phyloP scores from a whole-genome alignment of 1,140 invertebrate species.

The Drosophila tani region DNA sequence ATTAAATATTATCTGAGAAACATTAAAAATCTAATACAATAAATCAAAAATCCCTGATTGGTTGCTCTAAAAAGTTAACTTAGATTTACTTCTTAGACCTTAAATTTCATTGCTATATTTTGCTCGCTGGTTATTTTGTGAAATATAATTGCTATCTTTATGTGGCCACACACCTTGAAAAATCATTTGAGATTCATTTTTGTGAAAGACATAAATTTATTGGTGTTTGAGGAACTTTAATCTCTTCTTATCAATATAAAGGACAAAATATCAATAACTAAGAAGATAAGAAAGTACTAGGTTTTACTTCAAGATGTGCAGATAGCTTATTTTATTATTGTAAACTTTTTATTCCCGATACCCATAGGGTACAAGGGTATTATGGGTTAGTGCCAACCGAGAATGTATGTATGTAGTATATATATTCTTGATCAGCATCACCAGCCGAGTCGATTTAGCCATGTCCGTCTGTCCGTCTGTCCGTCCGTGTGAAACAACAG shows the following conservation, averaged over 20 bases:
- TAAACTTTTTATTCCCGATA: too few species aligned
- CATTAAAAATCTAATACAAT: too few species aligned
- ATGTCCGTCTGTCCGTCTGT: too few species aligned
- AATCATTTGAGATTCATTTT: not conserved
- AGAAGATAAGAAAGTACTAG: not conserved
- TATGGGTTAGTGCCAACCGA: too few species aligned
- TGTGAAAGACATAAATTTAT: not conserved
- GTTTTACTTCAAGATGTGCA: not conserved
- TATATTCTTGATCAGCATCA: too few species aligned
- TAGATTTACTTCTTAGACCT: not conserved
- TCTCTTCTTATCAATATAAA: not conserved
- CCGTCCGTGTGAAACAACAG: too few species aligned
- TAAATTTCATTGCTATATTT: not conserved
- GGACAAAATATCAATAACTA: not conserved
- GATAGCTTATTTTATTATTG: not conserved
- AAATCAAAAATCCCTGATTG: too few species aligned
- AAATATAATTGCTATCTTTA: constrained; percentile 1
- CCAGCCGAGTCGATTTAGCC: too few species aligned
- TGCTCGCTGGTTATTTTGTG: not conserved
- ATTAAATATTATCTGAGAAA: too few species aligned
- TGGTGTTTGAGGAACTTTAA: not conserved
- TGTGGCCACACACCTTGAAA: not conserved
- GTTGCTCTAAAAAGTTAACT: too few species aligned
- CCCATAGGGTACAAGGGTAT: too few species aligned
- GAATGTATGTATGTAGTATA: too few species aligned